Percentiles rank a stretch among this genome's conserved stretches.
phyloP scores from a whole-genome alignment of 2,797 vertebrate species.

The Phoxinus dragarum region DNA sequence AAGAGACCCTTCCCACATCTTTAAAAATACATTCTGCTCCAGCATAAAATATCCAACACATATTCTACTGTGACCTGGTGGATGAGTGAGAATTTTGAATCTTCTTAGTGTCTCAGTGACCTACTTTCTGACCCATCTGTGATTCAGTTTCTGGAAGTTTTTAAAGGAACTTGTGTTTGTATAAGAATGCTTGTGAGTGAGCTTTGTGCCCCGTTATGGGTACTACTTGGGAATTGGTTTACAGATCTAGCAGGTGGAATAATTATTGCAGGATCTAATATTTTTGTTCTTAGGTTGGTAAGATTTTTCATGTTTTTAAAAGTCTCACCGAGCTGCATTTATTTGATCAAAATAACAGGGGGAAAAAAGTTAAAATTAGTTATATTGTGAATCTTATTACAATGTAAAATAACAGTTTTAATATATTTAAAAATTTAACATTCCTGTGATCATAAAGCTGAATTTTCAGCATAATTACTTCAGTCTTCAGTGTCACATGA shows the following conservation, averaged over 20 bases:
- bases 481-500: neutral
- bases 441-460: neutral
- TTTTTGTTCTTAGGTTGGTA: neutral
- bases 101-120: constrained; percentile 1
- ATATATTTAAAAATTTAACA: neutral
- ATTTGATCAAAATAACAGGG: neutral
- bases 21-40: neutral
- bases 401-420: neutral
- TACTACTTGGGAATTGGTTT: neutral
- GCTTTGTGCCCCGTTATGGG: neutral
- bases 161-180: neutral
- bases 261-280: no score
- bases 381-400: neutral
- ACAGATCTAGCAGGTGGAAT: no score
- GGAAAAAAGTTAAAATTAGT: neutral
- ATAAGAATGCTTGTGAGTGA: neutral
- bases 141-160: neutral
- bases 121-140: neutral
- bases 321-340: neutral
- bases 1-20: neutral
- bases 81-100: neutral
- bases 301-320: neutral
- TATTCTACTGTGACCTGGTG: neutral
- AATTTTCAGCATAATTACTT: no score
- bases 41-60: neutral